These are phyloP conservation scores for Caenorhabditis japonica DNA, from an alignment of 2,888 invertebrate genomes.

Conservation along the genomic window DNA sequence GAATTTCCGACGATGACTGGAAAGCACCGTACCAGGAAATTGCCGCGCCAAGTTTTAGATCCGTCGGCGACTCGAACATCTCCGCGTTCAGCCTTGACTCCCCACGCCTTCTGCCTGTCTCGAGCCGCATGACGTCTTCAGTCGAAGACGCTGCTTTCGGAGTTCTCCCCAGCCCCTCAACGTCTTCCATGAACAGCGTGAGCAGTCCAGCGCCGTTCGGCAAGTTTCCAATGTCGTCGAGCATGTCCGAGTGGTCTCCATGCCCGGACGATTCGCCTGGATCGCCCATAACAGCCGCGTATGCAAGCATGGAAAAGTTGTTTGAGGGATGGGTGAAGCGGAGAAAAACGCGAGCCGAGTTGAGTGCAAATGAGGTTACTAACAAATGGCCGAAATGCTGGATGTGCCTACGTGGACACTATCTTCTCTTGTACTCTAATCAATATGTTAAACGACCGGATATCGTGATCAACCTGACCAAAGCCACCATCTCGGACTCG, in stretches of 20 bases:
- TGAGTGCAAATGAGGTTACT: conserved; percentile 55
- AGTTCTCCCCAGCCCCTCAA: conserved; percentile 60
- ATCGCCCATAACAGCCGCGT: conserved; percentile 33
- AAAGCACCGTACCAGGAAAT: conserved; percentile 55
- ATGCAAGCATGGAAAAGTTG: conserved; percentile 51
- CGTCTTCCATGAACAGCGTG: conserved; percentile 60
- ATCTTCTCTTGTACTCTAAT: conserved; percentile 66
- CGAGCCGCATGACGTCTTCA: conserved; percentile 46
- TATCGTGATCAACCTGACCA: conserved; percentile 65
- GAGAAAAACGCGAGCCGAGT: conserved; percentile 64
- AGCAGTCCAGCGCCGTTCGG: conserved; percentile 60
- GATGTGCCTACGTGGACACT: conserved; percentile 66
- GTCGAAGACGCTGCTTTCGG: conserved; percentile 43
- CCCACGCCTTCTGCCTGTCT: conserved; percentile 35
- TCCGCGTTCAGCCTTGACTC: conserved; percentile 57
- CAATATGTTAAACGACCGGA: conserved; percentile 70
- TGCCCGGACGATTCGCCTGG: conserved; percentile 36
- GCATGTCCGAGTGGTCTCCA: conserved; percentile 50
- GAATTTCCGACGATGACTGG: conserved; percentile 62
- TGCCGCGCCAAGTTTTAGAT: conserved; percentile 39
- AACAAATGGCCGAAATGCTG: conserved; percentile 75
- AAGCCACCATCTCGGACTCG: conserved; percentile 63
- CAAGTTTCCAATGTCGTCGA: conserved; percentile 34
- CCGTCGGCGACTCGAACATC: conserved; percentile 47
- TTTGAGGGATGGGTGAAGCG: conserved; percentile 69